Evolutionary conservation across 2,888 invertebrate genomes (phyloP).

Genomic region (Adineta ricciae): DNA sequence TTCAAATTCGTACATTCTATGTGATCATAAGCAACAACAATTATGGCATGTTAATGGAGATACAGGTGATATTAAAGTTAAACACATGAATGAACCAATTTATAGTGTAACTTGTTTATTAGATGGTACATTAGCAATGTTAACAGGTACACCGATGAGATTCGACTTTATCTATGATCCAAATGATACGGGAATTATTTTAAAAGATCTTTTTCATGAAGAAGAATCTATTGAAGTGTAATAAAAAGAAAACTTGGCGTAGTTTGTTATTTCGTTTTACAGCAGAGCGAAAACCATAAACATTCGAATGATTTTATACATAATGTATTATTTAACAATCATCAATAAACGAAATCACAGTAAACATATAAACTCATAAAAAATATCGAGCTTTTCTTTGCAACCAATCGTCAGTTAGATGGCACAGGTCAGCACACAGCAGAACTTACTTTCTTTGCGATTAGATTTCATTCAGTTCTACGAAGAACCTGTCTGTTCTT

Average conservation of each 20-base stretch:
- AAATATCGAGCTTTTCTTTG: no score
- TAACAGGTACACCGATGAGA: not conserved
- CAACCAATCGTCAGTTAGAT: no score
- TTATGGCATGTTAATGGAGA: not conserved
- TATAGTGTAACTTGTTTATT: not conserved
- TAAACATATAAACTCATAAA: not conserved
- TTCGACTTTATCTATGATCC: slow-evolving; percentile 19
- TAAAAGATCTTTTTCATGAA: not conserved
- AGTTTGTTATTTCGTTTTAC: not conserved
- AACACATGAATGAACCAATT: not conserved
- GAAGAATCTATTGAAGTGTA: slow-evolving; percentile 13
- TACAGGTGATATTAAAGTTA: not conserved
- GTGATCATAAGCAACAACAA: slow-evolving; percentile 2
- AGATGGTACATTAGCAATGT: not conserved
- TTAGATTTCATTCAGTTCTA: no score
- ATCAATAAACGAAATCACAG: not conserved
- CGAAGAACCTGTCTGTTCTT: no score
- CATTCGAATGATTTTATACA: not conserved
- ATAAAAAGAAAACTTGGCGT: not conserved
- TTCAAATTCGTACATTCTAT: not conserved
- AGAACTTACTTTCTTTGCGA: no score
- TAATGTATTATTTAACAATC: not conserved
- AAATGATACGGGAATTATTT: not conserved
- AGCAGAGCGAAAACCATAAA: not conserved
- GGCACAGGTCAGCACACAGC: no score